Percentiles rank a stretch among this genome's conserved stretches.
Conservation (phyloP, 2,888 invertebrate genomes). For the Cordilura impudica region DNA sequence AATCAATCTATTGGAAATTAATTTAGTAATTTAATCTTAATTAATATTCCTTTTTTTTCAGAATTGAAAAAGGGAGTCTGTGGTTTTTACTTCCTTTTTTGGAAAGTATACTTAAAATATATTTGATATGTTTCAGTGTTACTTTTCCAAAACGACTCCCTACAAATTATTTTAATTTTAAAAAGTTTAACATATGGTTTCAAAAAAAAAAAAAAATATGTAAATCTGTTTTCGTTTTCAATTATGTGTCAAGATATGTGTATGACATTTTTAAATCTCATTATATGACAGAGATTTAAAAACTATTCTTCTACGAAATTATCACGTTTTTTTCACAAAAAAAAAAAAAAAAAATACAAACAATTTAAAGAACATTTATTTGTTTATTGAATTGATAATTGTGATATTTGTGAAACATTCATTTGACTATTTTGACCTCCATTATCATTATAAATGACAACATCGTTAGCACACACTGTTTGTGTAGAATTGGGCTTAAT, state of each 20-base stretch:
- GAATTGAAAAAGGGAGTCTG: conserved; percentile 35
- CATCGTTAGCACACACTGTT: conserved; percentile 52
- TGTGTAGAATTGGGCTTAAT: neutral
- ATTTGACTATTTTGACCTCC: conserved; percentile 75
- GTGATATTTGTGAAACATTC: conserved; percentile 72
- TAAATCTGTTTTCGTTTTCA: conserved; percentile 15
- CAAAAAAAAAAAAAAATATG: neutral
- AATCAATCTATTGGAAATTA: conserved; percentile 54
- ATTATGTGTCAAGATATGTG: conserved; percentile 27
- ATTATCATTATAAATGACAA: conserved; percentile 71
- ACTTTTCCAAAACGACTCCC: too few relatives aligned
- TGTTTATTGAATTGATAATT: conserved; percentile 72
- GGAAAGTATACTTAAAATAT: neutral
- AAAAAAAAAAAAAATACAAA: neutral
- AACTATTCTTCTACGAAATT: neutral
- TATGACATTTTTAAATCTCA: conserved; percentile 32
- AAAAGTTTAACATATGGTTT: conserved; percentile 32
- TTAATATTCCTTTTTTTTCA: conserved; percentile 10
- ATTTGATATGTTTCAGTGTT: too few relatives aligned
- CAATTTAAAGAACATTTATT: neutral
- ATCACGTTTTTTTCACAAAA: neutral
- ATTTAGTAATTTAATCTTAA: conserved; percentile 51
- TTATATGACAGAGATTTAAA: neutral
- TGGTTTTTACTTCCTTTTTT: conserved; percentile 56
- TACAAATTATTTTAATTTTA: neutral